Evolutionary conservation across 2,797 vertebrate genomes (phyloP).

Genomic region (Triplophysa bombifrons): DNA sequence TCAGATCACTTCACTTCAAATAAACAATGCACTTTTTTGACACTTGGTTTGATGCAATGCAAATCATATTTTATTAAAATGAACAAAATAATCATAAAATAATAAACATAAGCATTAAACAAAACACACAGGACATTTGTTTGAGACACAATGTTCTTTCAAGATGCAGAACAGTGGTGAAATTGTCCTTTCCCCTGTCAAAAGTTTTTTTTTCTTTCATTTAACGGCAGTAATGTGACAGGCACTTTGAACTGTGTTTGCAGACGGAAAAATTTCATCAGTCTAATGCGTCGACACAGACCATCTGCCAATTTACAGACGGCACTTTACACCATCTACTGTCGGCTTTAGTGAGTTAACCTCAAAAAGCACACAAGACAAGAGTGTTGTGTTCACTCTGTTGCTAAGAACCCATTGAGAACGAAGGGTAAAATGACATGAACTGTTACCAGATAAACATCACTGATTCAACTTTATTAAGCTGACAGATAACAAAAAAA

Average conservation of each 20-base stretch:
- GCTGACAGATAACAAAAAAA: neutral
- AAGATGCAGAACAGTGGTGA: neutral
- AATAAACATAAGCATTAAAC: neutral
- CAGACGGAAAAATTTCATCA: constrained; percentile 8
- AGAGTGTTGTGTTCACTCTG: constrained; percentile 62
- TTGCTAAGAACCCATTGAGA: constrained; percentile 73
- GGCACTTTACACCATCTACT: constrained; percentile 56
- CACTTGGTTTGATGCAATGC: too few relatives aligned
- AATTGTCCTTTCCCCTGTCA: constrained; percentile 9
- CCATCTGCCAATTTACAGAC: constrained; percentile 50
- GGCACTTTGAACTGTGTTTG: constrained; percentile 1
- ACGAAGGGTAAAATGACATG: constrained; percentile 50
- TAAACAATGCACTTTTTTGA: too few relatives aligned
- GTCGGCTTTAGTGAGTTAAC: constrained; percentile 46
- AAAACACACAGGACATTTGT: neutral
- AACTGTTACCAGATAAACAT: constrained; percentile 43
- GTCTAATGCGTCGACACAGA: constrained; percentile 35
- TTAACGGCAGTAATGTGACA: neutral
- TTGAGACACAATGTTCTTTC: neutral
- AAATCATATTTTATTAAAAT: too few relatives aligned
- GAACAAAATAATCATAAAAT: neutral
- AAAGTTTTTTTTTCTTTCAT: neutral
- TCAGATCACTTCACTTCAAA: too few relatives aligned
- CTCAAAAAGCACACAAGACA: constrained; percentile 49
- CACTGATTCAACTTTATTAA: neutral